Evolutionary conservation across 2,888 invertebrate species (phyloP).

Genomic region (Panorpa germanica): DNA sequence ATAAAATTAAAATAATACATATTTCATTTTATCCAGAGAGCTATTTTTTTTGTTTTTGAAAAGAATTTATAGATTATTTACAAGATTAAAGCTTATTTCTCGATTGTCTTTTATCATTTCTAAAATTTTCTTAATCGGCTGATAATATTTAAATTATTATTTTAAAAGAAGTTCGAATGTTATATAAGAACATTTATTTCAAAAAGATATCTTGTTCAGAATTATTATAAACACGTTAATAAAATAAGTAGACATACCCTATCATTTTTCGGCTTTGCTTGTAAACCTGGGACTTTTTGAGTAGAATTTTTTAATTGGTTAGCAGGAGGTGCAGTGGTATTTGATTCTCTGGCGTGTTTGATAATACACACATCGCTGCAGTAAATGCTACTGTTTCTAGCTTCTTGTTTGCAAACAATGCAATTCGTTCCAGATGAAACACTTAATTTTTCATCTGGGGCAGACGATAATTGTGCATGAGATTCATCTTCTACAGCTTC

Average conservation of each 20-base stretch:
- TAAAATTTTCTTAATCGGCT: conserved; percentile 1
- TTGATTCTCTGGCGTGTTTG: conserved; percentile 60
- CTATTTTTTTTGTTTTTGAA: conserved; percentile 2
- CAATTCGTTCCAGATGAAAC: conserved; percentile 29
- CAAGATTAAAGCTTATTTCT: conserved; percentile 24
- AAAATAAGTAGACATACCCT: conserved; percentile 16
- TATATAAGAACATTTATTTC: not conserved
- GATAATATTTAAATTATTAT: too few relatives aligned
- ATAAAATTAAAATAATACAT: conserved; percentile 13
- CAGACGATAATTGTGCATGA: too few relatives aligned
- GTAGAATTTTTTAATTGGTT: conserved; percentile 21
- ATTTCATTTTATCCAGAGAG: conserved; percentile 5
- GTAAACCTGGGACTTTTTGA: conserved; percentile 15
- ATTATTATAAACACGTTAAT: conserved; percentile 1
- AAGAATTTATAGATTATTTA: conserved; percentile 4
- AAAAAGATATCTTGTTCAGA: not conserved
- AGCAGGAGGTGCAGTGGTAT: conserved; percentile 16
- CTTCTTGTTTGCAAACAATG: conserved; percentile 56
- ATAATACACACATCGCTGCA: conserved; percentile 79
- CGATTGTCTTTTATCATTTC: conserved; percentile 20
- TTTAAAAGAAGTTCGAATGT: not conserved
- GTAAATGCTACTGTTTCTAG: conserved; percentile 68
- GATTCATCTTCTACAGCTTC: conserved; percentile 5
- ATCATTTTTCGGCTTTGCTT: conserved; percentile 19
- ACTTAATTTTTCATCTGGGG: conserved; percentile 13